These are phyloP conservation scores for Dasypogon diadema DNA, from an alignment of 2,888 invertebrate species.

Conservation along the genomic window DNA sequence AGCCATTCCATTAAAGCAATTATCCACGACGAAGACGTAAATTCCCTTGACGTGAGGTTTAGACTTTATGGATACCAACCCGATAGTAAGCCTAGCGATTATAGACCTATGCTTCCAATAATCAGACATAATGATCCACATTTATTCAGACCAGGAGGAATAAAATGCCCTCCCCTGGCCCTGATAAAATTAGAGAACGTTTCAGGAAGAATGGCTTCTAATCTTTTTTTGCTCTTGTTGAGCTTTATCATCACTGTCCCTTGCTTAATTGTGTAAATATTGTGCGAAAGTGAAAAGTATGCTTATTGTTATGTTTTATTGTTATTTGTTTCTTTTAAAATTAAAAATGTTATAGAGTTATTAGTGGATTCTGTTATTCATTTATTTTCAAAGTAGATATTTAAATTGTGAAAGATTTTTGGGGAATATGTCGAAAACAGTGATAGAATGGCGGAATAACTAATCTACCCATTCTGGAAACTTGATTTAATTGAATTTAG, in stretches of 20 bases:
- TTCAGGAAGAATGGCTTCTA: background rate
- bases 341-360: no score
- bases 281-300: no score
- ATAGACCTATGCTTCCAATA: slow-evolving; percentile 59
- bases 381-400: no score
- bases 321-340: no score
- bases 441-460: no score
- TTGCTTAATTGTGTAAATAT: background rate
- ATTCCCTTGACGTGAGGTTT: slow-evolving; percentile 62
- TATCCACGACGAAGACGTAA: slow-evolving; percentile 61
- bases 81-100: slow-evolving; percentile 58
- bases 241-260: background rate
- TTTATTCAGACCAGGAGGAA: background rate
- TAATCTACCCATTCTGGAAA: no score
- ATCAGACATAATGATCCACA: background rate
- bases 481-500: no score
- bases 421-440: no score
- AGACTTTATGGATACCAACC: slow-evolving; percentile 63
- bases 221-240: background rate
- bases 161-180: background rate
- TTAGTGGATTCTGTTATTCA: no score
- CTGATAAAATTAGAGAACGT: background rate
- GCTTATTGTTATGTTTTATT: no score
- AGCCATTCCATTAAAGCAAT: slow-evolving; percentile 62
- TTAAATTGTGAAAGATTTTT: no score